A percentile compares a stretch with the other conserved stretches of the same genome.
These are phyloP conservation scores for Tiliqua scincoides DNA, from an alignment of 2,113 vertebrate species.

Conservation along the genomic window DNA sequence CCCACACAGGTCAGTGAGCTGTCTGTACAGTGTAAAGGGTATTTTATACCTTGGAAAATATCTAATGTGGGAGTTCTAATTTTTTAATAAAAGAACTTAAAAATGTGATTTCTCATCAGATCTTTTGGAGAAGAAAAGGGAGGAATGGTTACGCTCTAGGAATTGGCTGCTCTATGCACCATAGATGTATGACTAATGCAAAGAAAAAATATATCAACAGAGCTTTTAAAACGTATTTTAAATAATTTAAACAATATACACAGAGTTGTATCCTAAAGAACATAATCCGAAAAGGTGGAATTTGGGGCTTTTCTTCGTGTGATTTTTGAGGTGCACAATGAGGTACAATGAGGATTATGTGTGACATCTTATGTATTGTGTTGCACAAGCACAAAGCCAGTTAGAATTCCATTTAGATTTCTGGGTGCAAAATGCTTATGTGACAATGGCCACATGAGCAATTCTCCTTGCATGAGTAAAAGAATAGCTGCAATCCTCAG, in stretches of 20 bases:
- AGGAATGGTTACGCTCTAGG: background rate
- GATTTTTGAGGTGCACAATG: no score
- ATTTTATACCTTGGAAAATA: background rate
- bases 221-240: background rate
- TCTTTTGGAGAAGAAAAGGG: background rate
- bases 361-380: no score
- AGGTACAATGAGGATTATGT: no score
- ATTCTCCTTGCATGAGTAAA: no score
- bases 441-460: no score
- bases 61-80: background rate
- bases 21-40: background rate
- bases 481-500: no score
- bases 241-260: background rate
- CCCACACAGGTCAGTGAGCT: conserved; percentile 88
- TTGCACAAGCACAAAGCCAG: no score
- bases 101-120: background rate
- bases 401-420: no score
- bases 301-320: no score
- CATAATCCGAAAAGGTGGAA: no score
- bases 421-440: no score
- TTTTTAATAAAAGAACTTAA: background rate
- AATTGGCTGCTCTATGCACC: background rate
- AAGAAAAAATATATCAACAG: background rate
- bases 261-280: no score
- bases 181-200: background rate